A percentile compares a stretch with the other conserved stretches of the same genome.
Evolutionary conservation across 2,888 invertebrate genomes (phyloP).

Genomic region (Drosophila rellima): DNA sequence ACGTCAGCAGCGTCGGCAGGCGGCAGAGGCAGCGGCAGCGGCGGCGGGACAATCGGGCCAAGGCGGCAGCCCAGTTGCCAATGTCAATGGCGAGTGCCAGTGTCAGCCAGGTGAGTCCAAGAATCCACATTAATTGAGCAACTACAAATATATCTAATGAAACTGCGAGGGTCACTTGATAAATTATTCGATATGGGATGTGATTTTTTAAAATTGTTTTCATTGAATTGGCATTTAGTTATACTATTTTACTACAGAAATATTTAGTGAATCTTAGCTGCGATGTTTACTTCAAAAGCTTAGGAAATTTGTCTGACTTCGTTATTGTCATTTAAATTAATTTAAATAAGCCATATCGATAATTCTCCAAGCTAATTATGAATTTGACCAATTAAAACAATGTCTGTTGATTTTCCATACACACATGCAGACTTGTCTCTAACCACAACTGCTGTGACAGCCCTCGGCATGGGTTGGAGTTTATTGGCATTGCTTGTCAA

Average conservation of each 20-base stretch:
- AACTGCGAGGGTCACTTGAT: background rate
- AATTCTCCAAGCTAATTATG: no score
- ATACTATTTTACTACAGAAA: background rate
- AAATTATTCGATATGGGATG: background rate
- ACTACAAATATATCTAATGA: background rate
- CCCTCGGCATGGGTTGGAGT: background rate
- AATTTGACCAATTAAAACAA: no score
- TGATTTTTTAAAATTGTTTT: background rate
- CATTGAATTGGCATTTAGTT: background rate
- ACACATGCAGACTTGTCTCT: background rate
- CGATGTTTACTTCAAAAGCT: background rate
- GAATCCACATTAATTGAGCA: background rate
- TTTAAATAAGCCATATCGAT: no score
- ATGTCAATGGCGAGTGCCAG: constrained; percentile 87
- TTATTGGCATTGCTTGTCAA: constrained; percentile 35
- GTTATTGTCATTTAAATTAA: no score
- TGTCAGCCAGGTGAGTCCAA: constrained; percentile 90
- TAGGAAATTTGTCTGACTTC: no score
- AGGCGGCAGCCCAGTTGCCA: constrained; percentile 82
- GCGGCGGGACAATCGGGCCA: constrained; percentile 33
- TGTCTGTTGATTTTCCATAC: background rate
- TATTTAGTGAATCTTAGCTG: background rate
- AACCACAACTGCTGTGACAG: background rate
- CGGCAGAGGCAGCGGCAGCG: constrained; percentile 76
- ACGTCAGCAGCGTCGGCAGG: constrained; percentile 84